Evolutionary conservation across 2,888 invertebrate species (phyloP).

Genomic region (Drosophila melanosoma): DNA sequence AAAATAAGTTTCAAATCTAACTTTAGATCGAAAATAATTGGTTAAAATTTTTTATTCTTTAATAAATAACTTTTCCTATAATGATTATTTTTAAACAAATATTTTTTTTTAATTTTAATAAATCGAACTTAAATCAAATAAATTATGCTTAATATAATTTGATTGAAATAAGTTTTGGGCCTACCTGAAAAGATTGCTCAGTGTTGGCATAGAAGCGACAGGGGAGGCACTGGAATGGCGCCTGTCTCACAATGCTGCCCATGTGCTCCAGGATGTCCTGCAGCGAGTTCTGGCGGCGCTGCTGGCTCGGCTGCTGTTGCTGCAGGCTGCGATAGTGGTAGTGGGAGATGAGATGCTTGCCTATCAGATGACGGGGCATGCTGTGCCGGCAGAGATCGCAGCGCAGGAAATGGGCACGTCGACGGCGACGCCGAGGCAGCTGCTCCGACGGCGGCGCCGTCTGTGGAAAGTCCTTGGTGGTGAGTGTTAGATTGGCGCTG

Average conservation of each 20-base stretch:
- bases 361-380: conserved; percentile 89
- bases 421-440: conserved; percentile 82
- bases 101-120: too few species aligned
- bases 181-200: conserved; percentile 87
- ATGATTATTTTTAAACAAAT: too few species aligned
- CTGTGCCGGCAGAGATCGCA: conserved; percentile 91
- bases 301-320: conserved; percentile 80
- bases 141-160: too few species aligned
- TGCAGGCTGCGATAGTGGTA: conserved; percentile 92
- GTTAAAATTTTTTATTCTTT: too few species aligned
- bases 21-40: too few species aligned
- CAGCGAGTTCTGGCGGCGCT: conserved; percentile 80
- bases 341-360: conserved; percentile 94
- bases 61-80: too few species aligned
- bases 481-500: conserved; percentile 35
- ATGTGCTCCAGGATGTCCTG: conserved; percentile 91
- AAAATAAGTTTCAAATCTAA: too few species aligned
- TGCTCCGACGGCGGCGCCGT: conserved; percentile 1
- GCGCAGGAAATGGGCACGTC: conserved; percentile 87
- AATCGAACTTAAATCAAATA: too few species aligned
- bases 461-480: conserved; percentile 41
- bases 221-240: conserved; percentile 93
- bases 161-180: too few species aligned
- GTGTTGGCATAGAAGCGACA: conserved; percentile 95
- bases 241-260: conserved; percentile 90